Conservation (phyloP, 2,888 invertebrate species). For the Agriopis marginaria region DNA sequence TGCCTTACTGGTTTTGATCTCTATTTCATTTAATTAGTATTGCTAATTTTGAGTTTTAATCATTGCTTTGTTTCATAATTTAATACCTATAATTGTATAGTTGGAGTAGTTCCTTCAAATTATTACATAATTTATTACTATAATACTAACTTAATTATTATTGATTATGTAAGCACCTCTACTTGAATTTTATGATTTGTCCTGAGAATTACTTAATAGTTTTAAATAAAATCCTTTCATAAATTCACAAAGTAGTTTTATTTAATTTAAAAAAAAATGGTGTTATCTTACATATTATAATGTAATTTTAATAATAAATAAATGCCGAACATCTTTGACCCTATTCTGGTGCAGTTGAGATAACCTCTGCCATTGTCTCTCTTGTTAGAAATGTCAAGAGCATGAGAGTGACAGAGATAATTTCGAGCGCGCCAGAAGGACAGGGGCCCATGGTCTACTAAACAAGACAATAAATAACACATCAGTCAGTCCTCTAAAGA, state of each 20-base stretch:
- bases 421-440: too few species aligned
- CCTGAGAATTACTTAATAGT: neutral
- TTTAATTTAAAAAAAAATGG: neutral
- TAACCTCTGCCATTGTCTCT: neutral
- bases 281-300: neutral
- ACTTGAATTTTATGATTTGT: neutral
- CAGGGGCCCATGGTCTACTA: neutral
- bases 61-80: neutral
- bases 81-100: neutral
- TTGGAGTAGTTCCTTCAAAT: neutral
- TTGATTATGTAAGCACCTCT: neutral
- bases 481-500: constrained; percentile 11
- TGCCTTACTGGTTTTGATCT: neutral
- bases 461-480: constrained; percentile 10
- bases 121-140: too few species aligned
- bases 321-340: constrained; percentile 3
- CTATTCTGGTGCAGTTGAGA: too few species aligned
- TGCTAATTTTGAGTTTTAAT: neutral
- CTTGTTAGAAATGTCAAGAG: too few species aligned
- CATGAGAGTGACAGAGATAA: too few species aligned
- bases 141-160: neutral
- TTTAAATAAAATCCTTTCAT: neutral
- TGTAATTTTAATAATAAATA: constrained; percentile 10
- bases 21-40: neutral
- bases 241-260: neutral